phyloP scores from a whole-genome alignment of 2,797 vertebrate species.

The Scyliorhinus canicula region DNA sequence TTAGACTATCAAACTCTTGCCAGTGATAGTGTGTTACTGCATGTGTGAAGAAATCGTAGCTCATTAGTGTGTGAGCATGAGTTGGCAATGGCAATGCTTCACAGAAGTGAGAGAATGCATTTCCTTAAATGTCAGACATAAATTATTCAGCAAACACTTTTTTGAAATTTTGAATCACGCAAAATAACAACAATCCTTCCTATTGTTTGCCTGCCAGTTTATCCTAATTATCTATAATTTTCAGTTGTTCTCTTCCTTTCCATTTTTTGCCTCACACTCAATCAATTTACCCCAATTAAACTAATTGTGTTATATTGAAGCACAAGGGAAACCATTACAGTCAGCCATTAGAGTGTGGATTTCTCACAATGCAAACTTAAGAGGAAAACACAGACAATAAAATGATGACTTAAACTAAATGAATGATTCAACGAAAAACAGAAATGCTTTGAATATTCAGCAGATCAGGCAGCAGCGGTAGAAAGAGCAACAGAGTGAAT shows the following conservation, averaged over 20 bases:
- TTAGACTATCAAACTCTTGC: neutral
- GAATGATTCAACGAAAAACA: neutral
- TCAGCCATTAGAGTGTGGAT: neutral
- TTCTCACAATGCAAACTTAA: neutral
- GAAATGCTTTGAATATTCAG: neutral
- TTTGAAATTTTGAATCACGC: neutral
- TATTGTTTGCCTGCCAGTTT: neutral
- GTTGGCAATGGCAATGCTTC: neutral
- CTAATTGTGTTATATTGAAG: neutral
- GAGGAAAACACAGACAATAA: neutral
- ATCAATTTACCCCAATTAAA: neutral
- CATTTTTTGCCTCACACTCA: neutral
- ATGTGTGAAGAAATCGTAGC: neutral
- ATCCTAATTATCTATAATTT: slow-evolving; percentile 1
- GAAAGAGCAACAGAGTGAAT: neutral
- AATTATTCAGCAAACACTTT: slow-evolving; percentile 6
- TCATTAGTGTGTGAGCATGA: neutral
- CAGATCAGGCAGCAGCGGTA: neutral
- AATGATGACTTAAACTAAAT: neutral
- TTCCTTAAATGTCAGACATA: neutral
- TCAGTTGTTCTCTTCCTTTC: neutral
- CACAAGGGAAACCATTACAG: neutral
- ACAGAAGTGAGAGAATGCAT: neutral
- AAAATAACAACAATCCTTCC: neutral
- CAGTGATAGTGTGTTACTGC: neutral